Percentiles rank a stretch among this genome's conserved stretches.
Evolutionary conservation across 2,888 invertebrate species (phyloP).

Genomic region (Philereme transversata): DNA sequence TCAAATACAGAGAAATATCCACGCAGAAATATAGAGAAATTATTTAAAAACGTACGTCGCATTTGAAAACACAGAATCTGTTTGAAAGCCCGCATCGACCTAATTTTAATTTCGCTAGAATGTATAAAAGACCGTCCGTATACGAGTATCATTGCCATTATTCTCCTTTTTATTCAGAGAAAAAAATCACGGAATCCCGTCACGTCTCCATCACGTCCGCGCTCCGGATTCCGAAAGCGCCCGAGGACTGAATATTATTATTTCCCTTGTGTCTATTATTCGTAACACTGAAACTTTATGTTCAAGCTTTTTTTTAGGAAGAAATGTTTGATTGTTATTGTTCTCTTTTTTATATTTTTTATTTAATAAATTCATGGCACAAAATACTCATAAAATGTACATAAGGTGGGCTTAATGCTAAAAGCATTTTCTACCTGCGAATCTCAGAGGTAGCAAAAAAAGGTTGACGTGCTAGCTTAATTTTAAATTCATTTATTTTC

Average conservation of each 20-base stretch:
- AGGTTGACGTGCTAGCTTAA: too few relatives aligned
- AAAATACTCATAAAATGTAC: too few relatives aligned
- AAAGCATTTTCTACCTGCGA: too few relatives aligned
- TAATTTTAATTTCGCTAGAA: slow-evolving; percentile 23
- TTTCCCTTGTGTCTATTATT: slow-evolving; percentile 35
- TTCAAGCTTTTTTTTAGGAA: slow-evolving; percentile 3
- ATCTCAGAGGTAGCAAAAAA: too few relatives aligned
- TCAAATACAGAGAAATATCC: slow-evolving; percentile 7
- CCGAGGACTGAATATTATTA: slow-evolving; percentile 35
- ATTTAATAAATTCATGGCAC: neutral
- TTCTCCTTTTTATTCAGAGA: slow-evolving; percentile 42
- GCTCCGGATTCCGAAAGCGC: slow-evolving; percentile 27
- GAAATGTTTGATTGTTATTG: slow-evolving; percentile 12
- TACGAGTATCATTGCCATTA: slow-evolving; percentile 13
- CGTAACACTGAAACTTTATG: slow-evolving; percentile 14
- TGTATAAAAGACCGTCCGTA: slow-evolving; percentile 13
- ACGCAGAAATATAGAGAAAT: slow-evolving; percentile 7
- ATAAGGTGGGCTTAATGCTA: too few relatives aligned
- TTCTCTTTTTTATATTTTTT: slow-evolving; percentile 5
- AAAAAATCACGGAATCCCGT: slow-evolving; percentile 38
- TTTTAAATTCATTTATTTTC: too few relatives aligned
- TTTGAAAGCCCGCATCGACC: slow-evolving; percentile 22
- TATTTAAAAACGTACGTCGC: slow-evolving; percentile 5
- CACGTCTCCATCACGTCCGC: slow-evolving; percentile 36
- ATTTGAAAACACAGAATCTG: neutral